Evolutionary conservation across 2,797 vertebrate genomes (phyloP).

Genomic region (Melanotaenia boesemani): DNA sequence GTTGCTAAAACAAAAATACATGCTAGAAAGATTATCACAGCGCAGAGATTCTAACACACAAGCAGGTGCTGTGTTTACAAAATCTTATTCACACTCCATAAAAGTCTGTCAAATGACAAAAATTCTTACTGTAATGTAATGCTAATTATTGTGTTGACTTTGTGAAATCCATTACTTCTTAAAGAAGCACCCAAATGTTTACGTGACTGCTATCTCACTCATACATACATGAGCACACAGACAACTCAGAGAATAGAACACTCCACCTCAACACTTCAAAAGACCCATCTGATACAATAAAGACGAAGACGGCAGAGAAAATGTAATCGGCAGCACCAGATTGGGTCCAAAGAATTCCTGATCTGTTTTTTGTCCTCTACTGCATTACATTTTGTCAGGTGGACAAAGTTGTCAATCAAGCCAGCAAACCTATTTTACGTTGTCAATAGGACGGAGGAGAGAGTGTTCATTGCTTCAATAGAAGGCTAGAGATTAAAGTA

Average conservation of each 20-base stretch:
- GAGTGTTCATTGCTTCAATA: slow-evolving; percentile 81
- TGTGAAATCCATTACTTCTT: slow-evolving; percentile 44
- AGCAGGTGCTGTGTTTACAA: background rate
- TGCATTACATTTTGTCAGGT: slow-evolving; percentile 84
- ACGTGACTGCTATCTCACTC: slow-evolving; percentile 38
- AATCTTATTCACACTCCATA: slow-evolving; percentile 30
- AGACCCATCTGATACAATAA: slow-evolving; percentile 80
- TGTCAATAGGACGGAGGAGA: slow-evolving; percentile 82
- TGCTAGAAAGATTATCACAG: slow-evolving; percentile 30
- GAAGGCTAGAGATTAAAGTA: slow-evolving; percentile 84
- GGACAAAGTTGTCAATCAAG: slow-evolving; percentile 88
- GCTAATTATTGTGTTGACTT: slow-evolving; percentile 57
- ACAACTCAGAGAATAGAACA: slow-evolving; percentile 58
- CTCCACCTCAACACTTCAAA: slow-evolving; percentile 71
- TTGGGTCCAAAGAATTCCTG: slow-evolving; percentile 83
- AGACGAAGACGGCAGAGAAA: slow-evolving; percentile 73
- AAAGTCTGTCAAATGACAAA: slow-evolving; percentile 43
- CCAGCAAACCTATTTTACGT: slow-evolving; percentile 84
- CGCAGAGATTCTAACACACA: slow-evolving; percentile 1
- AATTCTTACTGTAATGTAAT: slow-evolving; percentile 42
- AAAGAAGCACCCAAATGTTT: slow-evolving; percentile 52
- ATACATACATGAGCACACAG: slow-evolving; percentile 15
- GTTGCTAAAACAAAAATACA: slow-evolving; percentile 31
- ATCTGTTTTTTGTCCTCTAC: slow-evolving; percentile 81
- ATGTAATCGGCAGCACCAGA: slow-evolving; percentile 82